Evolutionary conservation across 2,888 invertebrate genomes (phyloP).

Genomic region (Chymomyza fuscimana): DNA sequence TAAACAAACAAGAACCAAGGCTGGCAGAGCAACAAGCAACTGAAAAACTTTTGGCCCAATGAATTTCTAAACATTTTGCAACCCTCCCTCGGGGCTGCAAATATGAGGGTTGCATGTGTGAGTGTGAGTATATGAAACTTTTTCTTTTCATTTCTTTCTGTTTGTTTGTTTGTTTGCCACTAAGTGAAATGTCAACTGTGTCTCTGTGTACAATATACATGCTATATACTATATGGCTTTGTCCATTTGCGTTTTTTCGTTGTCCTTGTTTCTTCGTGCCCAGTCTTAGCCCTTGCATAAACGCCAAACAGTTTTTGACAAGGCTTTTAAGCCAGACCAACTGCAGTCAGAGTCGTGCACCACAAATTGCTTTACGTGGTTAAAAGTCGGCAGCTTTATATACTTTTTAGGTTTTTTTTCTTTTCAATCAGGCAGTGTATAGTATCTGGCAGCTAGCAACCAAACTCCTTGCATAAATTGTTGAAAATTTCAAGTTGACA

Average conservation of each 20-base stretch:
- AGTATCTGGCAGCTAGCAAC: not conserved
- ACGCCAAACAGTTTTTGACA: constrained; percentile 49
- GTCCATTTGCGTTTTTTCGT: constrained; percentile 49
- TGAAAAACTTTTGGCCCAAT: constrained; percentile 51
- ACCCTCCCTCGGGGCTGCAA: constrained; percentile 22
- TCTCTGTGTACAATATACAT: constrained; percentile 21
- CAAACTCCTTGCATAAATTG: constrained; percentile 16
- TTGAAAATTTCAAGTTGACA: constrained; percentile 18
- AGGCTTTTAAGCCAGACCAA: constrained; percentile 54
- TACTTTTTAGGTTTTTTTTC: not conserved
- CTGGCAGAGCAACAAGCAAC: constrained; percentile 16
- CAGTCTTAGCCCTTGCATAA: constrained; percentile 22
- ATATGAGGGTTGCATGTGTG: not conserved
- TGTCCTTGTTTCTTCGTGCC: constrained; percentile 1
- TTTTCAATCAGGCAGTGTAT: not conserved
- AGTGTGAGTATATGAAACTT: not conserved
- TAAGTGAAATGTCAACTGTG: constrained; percentile 66
- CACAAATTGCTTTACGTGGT: constrained; percentile 37
- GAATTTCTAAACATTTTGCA: constrained; percentile 62
- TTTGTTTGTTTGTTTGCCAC: constrained; percentile 3
- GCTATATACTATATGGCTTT: constrained; percentile 28
- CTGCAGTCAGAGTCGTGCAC: constrained; percentile 6
- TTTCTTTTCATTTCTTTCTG: not conserved
- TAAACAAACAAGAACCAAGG: constrained; percentile 35
- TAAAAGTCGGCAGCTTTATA: constrained; percentile 14